Evolutionary conservation across 2,797 vertebrate species (phyloP).

Genomic region (Meriones psammophilus): DNA sequence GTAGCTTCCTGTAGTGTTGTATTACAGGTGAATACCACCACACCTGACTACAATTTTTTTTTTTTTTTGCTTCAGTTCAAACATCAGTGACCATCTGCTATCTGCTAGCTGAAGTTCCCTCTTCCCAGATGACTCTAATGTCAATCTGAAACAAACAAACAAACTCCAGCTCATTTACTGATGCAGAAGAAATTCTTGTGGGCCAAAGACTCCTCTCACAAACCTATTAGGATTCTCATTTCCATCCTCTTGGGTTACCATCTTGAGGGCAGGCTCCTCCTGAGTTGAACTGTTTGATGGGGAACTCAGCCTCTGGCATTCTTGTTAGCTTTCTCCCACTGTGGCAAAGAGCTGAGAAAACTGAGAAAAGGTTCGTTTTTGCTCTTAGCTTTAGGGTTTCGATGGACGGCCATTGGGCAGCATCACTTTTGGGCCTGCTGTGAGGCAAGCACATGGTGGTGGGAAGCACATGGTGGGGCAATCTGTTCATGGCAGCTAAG

Average conservation of each 20-base stretch:
- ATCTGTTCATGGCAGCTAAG: too few species aligned
- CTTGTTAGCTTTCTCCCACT: too few species aligned
- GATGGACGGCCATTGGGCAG: too few species aligned
- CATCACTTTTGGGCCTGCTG: too few species aligned
- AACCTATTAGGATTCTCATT: not conserved
- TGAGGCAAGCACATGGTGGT: too few species aligned
- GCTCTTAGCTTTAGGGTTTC: too few species aligned
- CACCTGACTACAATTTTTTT: not conserved
- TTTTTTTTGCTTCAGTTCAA: constrained; percentile 9
- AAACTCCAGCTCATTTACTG: not conserved
- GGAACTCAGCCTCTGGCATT: not conserved
- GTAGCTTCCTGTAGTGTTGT: not conserved
- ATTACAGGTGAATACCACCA: not conserved
- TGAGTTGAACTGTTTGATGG: not conserved
- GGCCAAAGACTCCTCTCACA: not conserved
- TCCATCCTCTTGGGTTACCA: not conserved
- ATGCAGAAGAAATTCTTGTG: not conserved
- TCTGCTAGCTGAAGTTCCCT: not conserved
- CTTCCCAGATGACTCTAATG: not conserved
- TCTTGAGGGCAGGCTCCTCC: not conserved
- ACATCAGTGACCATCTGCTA: constrained; percentile 16
- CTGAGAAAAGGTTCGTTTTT: too few species aligned
- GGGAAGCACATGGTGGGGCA: too few species aligned
- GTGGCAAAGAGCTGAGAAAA: too few species aligned
- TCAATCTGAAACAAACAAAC: not conserved